Conservation (phyloP, 2,113 vertebrate species). For the Callospermophilus lateralis region DNA sequence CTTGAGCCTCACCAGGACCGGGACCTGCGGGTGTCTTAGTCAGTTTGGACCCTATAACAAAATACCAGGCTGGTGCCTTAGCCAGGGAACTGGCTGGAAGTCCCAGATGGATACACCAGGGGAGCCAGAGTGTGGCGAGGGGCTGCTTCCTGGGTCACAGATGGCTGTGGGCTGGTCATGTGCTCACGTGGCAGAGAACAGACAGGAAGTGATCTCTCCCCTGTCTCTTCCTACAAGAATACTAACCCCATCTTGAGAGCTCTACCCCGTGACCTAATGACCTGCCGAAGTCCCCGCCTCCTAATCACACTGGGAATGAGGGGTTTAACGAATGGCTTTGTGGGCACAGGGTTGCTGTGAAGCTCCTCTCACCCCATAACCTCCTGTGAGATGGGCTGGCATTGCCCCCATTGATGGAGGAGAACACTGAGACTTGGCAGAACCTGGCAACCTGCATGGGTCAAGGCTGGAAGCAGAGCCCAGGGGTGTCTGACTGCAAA, state of each 20-base stretch:
- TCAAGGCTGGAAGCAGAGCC: neutral
- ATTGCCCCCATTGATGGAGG: neutral
- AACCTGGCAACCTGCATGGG: rapidly evolving
- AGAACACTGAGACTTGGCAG: neutral
- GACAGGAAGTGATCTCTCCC: neutral
- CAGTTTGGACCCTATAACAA: too few species aligned
- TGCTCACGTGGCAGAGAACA: neutral
- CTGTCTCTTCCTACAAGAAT: neutral
- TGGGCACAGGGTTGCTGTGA: rapidly evolving
- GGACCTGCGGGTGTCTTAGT: neutral
- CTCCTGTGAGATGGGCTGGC: neutral
- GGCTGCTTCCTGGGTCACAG: neutral
- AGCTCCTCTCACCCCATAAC: neutral
- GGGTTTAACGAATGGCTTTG: neutral
- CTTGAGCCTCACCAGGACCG: neutral
- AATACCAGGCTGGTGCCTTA: neutral
- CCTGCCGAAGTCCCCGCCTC: neutral
- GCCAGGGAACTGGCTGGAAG: neutral
- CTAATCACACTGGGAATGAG: neutral
- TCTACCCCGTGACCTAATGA: neutral
- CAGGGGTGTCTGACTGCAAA: neutral
- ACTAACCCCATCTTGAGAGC: neutral
- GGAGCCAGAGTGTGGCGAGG: neutral
- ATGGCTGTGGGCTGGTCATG: too few species aligned
- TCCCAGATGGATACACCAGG: neutral